Conservation (phyloP, 2,797 vertebrate genomes). For the Anabacerthia variegaticeps region DNA sequence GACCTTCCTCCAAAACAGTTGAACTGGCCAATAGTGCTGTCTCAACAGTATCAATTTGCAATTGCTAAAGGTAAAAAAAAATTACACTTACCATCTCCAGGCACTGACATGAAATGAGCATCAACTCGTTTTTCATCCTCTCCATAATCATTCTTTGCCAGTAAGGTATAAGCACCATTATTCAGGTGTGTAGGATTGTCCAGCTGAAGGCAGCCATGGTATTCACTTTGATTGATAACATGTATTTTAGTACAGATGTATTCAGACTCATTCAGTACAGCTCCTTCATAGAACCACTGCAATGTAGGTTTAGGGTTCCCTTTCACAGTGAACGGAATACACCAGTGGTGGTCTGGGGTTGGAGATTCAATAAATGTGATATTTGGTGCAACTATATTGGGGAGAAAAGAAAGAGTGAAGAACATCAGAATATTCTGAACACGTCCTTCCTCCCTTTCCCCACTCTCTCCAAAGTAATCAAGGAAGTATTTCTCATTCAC, state of each 20-base stretch:
- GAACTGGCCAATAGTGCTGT: background rate
- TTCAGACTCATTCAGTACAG: constrained; percentile 80
- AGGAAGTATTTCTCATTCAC: background rate
- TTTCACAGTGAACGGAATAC: constrained; percentile 95
- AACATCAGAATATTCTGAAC: constrained; percentile 49
- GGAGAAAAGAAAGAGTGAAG: constrained; percentile 67
- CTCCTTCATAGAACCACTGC: constrained; percentile 85
- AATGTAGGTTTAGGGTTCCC: constrained; percentile 89
- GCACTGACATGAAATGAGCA: constrained; percentile 92
- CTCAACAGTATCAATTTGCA: background rate
- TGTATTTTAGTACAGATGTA: constrained; percentile 93
- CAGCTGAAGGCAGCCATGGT: constrained; percentile 95
- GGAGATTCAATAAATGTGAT: constrained; percentile 93
- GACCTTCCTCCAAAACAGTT: background rate
- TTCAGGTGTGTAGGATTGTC: constrained; percentile 95
- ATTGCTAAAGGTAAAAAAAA: background rate
- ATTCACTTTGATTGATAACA: constrained; percentile 88
- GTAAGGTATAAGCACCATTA: constrained; percentile 90
- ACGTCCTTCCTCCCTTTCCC: background rate
- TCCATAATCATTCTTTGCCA: constrained; percentile 86
- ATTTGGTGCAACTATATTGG: constrained; percentile 87
- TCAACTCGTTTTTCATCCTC: constrained; percentile 82
- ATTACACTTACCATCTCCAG: constrained; percentile 83
- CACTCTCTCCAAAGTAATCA: background rate
- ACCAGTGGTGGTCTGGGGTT: constrained; percentile 95